A percentile compares a stretch with the other conserved stretches of the same genome.
These are phyloP conservation scores for Caenorhabditis remanei DNA, from an alignment of 1,140 invertebrate genomes.

Conservation along the genomic window DNA sequence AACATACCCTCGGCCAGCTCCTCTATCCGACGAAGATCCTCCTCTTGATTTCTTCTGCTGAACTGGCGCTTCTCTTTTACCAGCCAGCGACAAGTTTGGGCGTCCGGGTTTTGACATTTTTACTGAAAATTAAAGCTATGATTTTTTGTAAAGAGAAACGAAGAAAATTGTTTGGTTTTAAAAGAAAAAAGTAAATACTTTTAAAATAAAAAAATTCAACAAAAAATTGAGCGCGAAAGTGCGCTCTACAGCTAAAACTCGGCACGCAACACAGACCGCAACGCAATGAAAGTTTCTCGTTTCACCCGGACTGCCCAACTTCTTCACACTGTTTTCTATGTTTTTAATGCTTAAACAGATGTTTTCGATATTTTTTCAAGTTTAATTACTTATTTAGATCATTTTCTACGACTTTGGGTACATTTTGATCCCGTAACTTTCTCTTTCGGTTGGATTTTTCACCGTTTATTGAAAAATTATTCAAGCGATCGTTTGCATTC, in stretches of 20 bases:
- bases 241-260: neutral
- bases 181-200: neutral
- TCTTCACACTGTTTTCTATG: neutral
- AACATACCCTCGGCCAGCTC: conserved; percentile 34
- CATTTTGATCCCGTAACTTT: too few species aligned
- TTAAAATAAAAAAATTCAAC: neutral
- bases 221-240: neutral
- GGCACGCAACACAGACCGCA: conserved; percentile 20
- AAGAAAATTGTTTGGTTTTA: neutral
- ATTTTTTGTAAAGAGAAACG: neutral
- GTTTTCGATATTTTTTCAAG: neutral
- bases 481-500: too few species aligned
- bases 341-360: neutral
- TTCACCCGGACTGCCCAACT: conserved; percentile 29
- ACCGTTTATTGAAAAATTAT: too few species aligned
- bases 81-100: conserved; percentile 35
- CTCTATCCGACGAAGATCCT: neutral
- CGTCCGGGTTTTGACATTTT: conserved; percentile 40
- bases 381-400: neutral
- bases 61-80: conserved; percentile 15
- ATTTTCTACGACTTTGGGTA: too few species aligned
- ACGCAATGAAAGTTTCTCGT: neutral
- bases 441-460: too few species aligned
- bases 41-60: conserved; percentile 14
- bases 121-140: neutral